phyloP scores from a whole-genome alignment of 2,888 invertebrate species.

The Melieria omissa region DNA sequence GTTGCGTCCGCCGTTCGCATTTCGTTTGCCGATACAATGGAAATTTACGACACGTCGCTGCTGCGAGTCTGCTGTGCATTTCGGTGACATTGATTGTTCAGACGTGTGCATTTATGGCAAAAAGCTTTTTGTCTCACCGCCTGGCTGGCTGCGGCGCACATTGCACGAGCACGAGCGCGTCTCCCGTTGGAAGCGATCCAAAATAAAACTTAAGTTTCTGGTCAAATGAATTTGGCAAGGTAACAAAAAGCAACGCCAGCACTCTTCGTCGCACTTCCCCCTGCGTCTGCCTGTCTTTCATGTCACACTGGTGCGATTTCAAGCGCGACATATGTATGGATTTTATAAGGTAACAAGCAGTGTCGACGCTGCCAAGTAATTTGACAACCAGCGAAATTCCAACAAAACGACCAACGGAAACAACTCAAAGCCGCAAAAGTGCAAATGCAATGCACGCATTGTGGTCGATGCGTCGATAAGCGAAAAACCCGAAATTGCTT shows the following conservation, averaged over 20 bases:
- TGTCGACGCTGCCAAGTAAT: constrained; percentile 28
- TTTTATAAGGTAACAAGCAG: constrained; percentile 31
- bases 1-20: background rate
- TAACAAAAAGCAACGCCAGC: constrained; percentile 46
- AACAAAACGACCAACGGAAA: constrained; percentile 6
- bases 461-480: background rate
- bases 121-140: constrained; percentile 56
- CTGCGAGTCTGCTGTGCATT: constrained; percentile 39
- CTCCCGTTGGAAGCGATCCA: constrained; percentile 52
- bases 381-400: constrained; percentile 23
- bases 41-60: no score
- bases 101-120: constrained; percentile 49
- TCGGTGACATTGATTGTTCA: constrained; percentile 50
- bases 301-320: background rate
- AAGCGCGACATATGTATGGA: constrained; percentile 51
- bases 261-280: background rate
- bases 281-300: constrained; percentile 21
- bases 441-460: background rate
- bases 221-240: constrained; percentile 66
- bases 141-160: no score
- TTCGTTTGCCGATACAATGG: no score
- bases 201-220: constrained; percentile 65
- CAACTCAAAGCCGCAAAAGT: background rate
- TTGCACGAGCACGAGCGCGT: no score
- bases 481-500: background rate